Conservation (phyloP, 2,797 vertebrate species). For the Echeneis naucrates region DNA sequence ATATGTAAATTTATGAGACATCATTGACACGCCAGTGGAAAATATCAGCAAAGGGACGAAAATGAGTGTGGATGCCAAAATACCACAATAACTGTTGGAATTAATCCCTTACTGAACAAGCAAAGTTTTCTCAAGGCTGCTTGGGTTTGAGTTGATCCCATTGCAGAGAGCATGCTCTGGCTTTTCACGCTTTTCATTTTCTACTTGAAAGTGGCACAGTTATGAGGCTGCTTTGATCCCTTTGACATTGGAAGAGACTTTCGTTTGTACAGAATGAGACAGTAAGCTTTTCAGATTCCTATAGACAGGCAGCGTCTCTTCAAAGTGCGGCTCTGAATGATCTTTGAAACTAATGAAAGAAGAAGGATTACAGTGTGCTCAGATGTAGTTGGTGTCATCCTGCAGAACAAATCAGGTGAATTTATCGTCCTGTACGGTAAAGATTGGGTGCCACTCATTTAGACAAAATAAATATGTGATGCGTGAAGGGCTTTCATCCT, state of each 20-base stretch:
- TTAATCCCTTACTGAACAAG: conserved; percentile 38
- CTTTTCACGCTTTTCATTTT: conserved; percentile 60
- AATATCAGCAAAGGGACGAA: conserved; percentile 12
- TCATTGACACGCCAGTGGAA: conserved; percentile 41
- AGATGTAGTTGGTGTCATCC: conserved; percentile 22
- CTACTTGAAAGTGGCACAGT: conserved; percentile 53
- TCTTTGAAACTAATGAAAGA: conserved; percentile 49
- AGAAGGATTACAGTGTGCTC: conserved; percentile 24
- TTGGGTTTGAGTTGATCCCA: conserved; percentile 42
- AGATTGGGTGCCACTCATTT: conserved; percentile 5
- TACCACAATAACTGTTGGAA: conserved; percentile 40
- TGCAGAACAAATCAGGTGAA: conserved; percentile 17
- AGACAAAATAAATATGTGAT: conserved; percentile 33
- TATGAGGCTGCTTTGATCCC: conserved; percentile 63
- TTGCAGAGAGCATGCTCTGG: conserved; percentile 21
- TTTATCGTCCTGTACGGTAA: conserved; percentile 17
- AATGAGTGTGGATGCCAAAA: conserved; percentile 20
- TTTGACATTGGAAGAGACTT: conserved; percentile 46
- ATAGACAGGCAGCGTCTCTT: conserved; percentile 18
- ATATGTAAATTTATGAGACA: conserved; percentile 40
- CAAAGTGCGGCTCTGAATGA: conserved; percentile 20
- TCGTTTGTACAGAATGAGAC: conserved; percentile 42
- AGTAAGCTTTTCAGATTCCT: conserved; percentile 45
- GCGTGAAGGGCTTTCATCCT: conserved; percentile 31
- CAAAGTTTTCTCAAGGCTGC: conserved; percentile 55